Base-by-base conservation (phyloP, 2,797 vertebrate species). In the Enteromius anoplus region DNA sequence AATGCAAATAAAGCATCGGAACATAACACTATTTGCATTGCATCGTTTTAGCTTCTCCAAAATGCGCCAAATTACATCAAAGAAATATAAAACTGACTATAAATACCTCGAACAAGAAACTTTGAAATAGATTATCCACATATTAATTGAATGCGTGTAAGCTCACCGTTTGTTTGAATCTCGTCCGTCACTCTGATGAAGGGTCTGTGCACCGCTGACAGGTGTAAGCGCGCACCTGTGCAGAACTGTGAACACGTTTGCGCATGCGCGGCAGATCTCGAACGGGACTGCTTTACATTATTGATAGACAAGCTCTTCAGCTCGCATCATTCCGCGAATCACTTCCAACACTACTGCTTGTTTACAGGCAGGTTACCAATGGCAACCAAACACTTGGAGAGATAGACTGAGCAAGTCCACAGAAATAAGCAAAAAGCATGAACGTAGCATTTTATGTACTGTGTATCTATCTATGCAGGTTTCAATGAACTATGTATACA, bases 291-390 rank as follows among this genome's bases (percentile, higher is more conserved):
- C 23, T 85, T 15, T 93, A 89, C 91, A 93, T 94, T 91, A 94
- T 94, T 87, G 87, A 95, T 93, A 40, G 85, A 85, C 87, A 92
- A 89, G 89, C 89, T 84, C 86, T 85, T 86, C 89, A 89, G 91
- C 90, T 92, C 92, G 91, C 91, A 88, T 26, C 82, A 75, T 42
- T 64, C 49, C 37, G 19, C 14, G 51, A 82, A 40, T 71, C 58
- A 42, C 23, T 76, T 49, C 49, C 45, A 80, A 66, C 21, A 66
- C 62, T 58, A 64, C 69, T 51, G 62, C 49, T 49, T 70, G 37
- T 42, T 80, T 80, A 80, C 65, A 45, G 70, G 14, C 55, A 21
- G 68, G 34, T 21, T 68, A 49, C 64, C 77, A 40, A 15, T 45
- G 69, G 26, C 37, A 60, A 70, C 37, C 65, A 71, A 70, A 58